These are phyloP conservation scores for Ptilonorhynchus violaceus DNA, from an alignment of 2,113 vertebrate species.

Conservation along the genomic window DNA sequence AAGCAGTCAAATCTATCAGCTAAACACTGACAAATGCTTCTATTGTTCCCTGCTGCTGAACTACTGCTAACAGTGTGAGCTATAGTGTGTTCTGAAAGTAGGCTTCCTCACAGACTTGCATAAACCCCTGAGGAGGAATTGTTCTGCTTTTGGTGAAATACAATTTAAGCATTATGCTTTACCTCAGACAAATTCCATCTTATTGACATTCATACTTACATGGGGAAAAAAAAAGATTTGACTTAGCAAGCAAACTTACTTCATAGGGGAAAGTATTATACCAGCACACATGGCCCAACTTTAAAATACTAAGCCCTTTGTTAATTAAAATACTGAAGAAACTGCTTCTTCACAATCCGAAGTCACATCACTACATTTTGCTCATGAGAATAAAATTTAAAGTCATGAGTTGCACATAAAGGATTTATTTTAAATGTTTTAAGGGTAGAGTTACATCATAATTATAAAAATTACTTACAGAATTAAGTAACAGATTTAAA, in stretches of 20 bases:
- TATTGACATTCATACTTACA: neutral
- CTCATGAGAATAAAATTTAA: slow-evolving; percentile 71
- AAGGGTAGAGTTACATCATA: slow-evolving; percentile 87
- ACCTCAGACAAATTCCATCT: neutral
- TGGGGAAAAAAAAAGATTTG: neutral
- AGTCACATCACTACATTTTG: slow-evolving; percentile 56
- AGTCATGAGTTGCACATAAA: slow-evolving; percentile 82
- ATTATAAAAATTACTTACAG: slow-evolving; percentile 91
- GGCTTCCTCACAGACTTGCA: neutral
- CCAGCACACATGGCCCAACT: neutral
- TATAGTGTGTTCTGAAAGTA: neutral
- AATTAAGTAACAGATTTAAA: slow-evolving; percentile 83
- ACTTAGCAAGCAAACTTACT: slow-evolving; percentile 8
- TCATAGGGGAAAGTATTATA: neutral
- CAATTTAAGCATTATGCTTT: neutral
- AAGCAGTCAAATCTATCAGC: slow-evolving; percentile 15
- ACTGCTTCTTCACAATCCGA: slow-evolving; percentile 33
- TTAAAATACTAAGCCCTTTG: slow-evolving; percentile 9
- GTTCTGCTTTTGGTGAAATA: neutral
- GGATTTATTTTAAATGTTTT: slow-evolving; percentile 87
- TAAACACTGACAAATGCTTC: neutral
- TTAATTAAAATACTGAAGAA: slow-evolving; percentile 40
- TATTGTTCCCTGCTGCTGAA: neutral
- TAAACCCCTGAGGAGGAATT: neutral
- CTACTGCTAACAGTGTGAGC: neutral